Evolutionary conservation across 1,140 invertebrate genomes (phyloP).

Genomic region (Lycorma delicatula): DNA sequence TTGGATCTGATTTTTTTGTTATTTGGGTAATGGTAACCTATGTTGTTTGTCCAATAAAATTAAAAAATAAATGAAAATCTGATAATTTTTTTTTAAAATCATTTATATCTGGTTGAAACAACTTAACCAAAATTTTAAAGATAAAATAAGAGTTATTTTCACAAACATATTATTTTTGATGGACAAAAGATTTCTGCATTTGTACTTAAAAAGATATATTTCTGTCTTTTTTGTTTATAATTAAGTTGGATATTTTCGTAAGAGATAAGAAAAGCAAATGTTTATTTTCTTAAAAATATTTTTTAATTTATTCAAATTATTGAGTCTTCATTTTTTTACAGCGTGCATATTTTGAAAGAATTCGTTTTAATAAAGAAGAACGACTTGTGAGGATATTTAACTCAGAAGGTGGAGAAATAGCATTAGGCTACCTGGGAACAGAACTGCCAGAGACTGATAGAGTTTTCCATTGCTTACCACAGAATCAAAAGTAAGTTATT

Average conservation of each 20-base stretch:
- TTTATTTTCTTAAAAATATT: too few species aligned
- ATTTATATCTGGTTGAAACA: too few species aligned
- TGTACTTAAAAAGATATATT: too few species aligned
- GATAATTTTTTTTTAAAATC: too few species aligned
- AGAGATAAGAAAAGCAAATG: background rate
- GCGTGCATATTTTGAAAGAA: slow-evolving; percentile 70
- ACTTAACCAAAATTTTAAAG: background rate
- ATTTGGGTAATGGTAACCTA: too few species aligned
- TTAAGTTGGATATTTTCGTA: background rate
- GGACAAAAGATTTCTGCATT: background rate
- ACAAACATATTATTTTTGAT: background rate
- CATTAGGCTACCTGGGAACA: slow-evolving; percentile 58
- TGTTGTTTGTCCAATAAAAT: too few species aligned
- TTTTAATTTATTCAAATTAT: too few species aligned
- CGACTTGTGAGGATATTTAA: slow-evolving; percentile 64
- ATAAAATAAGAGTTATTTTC: background rate
- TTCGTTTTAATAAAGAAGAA: slow-evolving; percentile 73
- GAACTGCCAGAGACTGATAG: slow-evolving; percentile 44
- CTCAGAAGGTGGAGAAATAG: slow-evolving; percentile 56
- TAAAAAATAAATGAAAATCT: too few species aligned
- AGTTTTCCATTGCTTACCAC: slow-evolving; percentile 60
- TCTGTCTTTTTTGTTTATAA: too few species aligned
- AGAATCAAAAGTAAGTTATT: slow-evolving; percentile 41
- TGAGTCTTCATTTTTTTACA: too few species aligned
- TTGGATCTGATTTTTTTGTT: too few species aligned